Evolutionary conservation across 37 sponge, comb jelly and placozoan species (phyloP).

Genomic region (Agelas oroides): DNA sequence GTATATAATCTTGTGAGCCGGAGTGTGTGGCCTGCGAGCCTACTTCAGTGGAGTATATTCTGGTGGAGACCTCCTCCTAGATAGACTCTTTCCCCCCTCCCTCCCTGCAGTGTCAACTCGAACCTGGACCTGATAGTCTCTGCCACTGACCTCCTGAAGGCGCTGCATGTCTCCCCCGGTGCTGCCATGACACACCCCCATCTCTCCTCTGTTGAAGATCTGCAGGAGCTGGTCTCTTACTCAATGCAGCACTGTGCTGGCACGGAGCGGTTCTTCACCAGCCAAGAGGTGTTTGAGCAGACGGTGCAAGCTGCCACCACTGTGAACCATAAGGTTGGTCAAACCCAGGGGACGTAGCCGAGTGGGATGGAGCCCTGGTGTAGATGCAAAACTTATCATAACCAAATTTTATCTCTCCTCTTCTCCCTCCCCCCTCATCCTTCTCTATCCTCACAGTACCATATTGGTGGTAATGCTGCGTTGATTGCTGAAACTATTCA

Average conservation of each 20-base stretch:
- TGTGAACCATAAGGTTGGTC: constrained; percentile 21
- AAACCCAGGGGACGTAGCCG: no score
- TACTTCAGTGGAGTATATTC: no score
- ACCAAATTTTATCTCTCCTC: no score
- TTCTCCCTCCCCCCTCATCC: no score
- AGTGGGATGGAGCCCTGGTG: no score
- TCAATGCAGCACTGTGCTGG: constrained; percentile 85
- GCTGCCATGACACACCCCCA: constrained; percentile 44
- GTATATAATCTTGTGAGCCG: no score
- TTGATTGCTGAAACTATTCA: constrained; percentile 82
- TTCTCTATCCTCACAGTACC: no score
- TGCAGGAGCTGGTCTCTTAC: constrained; percentile 68
- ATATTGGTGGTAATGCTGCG: constrained; percentile 95
- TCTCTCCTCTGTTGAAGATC: constrained; percentile 37
- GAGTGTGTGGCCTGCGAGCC: no score
- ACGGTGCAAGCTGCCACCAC: constrained; percentile 62
- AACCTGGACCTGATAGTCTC: constrained; percentile 89
- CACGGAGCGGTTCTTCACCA: constrained; percentile 68
- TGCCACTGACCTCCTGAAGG: constrained; percentile 60
- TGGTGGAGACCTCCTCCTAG: not conserved
- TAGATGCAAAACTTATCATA: no score
- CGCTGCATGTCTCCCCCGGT: constrained; percentile 33
- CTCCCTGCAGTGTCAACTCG: constrained; percentile 73
- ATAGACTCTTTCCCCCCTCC: not conserved
- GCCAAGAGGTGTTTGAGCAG: constrained; percentile 37